A percentile compares a stretch with the other conserved stretches of the same genome.
These are phyloP conservation scores for Pantherophis guttatus DNA, from an alignment of 2,113 vertebrate genomes.

Conservation along the genomic window DNA sequence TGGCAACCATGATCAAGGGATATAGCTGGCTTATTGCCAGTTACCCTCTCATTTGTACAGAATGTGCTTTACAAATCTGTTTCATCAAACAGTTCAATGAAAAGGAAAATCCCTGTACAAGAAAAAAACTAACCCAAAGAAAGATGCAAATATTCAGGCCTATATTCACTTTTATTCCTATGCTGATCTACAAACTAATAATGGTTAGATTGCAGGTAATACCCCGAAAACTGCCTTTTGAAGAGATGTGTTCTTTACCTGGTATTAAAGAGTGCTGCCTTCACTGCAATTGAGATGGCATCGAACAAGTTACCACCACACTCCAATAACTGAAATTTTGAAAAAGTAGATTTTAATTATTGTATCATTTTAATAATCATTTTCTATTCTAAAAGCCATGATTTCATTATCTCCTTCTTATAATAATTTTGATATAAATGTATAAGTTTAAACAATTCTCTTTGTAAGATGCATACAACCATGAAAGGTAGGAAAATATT, in stretches of 20 bases:
- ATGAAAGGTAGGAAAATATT: neutral
- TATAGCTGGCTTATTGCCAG: neutral
- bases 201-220: neutral
- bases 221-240: neutral
- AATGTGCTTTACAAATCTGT: neutral
- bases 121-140: neutral
- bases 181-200: neutral
- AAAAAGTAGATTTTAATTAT: slow-evolving; percentile 6
- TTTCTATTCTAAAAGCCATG: neutral
- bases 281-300: slow-evolving; percentile 89
- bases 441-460: neutral
- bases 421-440: neutral
- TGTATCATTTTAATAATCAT: neutral
- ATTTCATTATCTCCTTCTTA: neutral
- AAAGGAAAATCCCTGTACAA: neutral
- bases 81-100: neutral
- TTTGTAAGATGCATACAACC: neutral
- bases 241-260: slow-evolving; percentile 73
- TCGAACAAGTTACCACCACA: slow-evolving; percentile 96
- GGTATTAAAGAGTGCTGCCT: slow-evolving; percentile 97
- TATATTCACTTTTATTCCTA: neutral
- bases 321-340: slow-evolving; percentile 81
- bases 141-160: neutral
- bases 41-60: neutral
- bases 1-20: neutral